Conservation (phyloP, 2,113 vertebrate species). For the Dromiciops gliroides region DNA sequence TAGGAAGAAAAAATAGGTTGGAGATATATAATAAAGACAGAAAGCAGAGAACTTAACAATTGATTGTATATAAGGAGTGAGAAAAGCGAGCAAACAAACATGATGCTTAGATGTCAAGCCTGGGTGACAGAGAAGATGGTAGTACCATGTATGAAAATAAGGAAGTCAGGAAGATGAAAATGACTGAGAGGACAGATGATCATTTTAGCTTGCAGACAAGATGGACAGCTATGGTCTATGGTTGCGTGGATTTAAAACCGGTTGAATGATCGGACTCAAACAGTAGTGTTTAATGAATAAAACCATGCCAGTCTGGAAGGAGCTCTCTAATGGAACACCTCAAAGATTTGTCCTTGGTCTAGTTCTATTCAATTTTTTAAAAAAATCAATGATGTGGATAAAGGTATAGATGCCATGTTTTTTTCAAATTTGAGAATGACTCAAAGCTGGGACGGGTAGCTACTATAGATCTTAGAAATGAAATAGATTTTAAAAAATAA, state of each 20-base stretch:
- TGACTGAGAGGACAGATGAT: neutral
- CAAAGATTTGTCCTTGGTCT: neutral
- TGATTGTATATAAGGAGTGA: neutral
- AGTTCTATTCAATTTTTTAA: neutral
- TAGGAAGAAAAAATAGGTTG: neutral
- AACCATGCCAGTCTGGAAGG: neutral
- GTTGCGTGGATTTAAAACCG: neutral
- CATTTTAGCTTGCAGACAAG: neutral
- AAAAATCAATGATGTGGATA: neutral
- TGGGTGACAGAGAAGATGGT: neutral
- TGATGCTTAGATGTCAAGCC: neutral
- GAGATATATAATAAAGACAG: neutral
- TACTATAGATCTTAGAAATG: neutral
- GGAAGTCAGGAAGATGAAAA: neutral
- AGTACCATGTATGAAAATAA: neutral
- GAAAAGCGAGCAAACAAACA: neutral
- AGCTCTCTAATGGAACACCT: neutral
- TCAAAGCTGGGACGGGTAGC: neutral
- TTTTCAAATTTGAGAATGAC: neutral
- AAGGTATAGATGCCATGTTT: neutral
- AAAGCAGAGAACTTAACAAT: neutral
- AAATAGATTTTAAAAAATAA: neutral
- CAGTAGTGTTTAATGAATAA: neutral
- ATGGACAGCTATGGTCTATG: neutral
- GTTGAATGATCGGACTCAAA: neutral